Conservation (phyloP, 2,113 vertebrate species). For the Physeter macrocephalus region DNA sequence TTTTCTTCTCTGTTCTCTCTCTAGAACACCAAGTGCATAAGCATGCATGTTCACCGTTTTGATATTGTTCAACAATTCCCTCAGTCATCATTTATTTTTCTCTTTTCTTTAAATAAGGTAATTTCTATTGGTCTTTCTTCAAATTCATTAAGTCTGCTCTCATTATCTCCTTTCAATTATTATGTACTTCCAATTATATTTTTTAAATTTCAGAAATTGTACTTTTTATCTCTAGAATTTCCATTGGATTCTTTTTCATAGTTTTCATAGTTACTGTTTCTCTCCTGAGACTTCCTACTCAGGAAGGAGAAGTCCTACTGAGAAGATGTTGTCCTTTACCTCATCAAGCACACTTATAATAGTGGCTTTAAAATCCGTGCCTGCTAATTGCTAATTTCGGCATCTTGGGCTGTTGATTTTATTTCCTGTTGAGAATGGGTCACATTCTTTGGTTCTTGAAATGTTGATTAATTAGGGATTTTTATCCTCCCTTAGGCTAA, state of each 20-base stretch:
- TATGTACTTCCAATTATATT: background rate
- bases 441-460: background rate
- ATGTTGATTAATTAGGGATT: background rate
- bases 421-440: background rate
- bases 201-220: background rate
- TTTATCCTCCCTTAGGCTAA: background rate
- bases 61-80: background rate
- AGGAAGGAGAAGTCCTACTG: background rate
- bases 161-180: background rate
- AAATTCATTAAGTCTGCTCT: background rate
- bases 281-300: background rate
- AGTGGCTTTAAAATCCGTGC: background rate
- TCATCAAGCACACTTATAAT: background rate
- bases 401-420: background rate
- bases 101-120: background rate
- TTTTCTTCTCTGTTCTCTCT: background rate
- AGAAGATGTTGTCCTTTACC: background rate
- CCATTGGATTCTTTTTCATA: background rate
- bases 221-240: background rate
- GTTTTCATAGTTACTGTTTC: background rate
- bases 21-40: background rate
- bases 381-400: background rate
- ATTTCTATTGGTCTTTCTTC: background rate
- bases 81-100: background rate
- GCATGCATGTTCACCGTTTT: background rate